phyloP scores from a whole-genome alignment of 2,113 vertebrate species.

The Crotalus viridis region DNA sequence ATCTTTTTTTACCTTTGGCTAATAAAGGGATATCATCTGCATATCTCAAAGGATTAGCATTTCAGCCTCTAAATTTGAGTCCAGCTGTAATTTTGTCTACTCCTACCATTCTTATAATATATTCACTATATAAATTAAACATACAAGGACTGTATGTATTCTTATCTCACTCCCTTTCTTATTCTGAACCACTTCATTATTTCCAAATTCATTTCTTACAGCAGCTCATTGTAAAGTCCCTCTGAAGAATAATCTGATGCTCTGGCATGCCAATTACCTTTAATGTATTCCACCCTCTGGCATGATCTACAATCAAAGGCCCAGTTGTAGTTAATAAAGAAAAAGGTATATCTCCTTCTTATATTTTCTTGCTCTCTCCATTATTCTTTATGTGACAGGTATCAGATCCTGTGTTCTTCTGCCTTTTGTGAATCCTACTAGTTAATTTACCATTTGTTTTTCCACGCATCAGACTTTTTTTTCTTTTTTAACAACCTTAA shows the following conservation, averaged over 20 bases:
- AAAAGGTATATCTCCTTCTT: not conserved
- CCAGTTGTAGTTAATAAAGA: not conserved
- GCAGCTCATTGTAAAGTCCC: not conserved
- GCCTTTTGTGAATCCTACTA: not conserved
- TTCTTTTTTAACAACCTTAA: not conserved
- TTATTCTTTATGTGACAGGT: not conserved
- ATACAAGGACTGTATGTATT: not conserved
- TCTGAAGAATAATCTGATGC: not conserved
- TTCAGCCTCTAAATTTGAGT: not conserved
- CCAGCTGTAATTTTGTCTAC: not conserved
- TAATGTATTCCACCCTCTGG: not conserved
- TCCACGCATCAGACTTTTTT: not conserved
- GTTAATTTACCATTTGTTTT: not conserved
- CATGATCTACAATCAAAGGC: not conserved
- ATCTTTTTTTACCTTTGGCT: not conserved
- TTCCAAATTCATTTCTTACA: not conserved
- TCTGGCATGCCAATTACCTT: not conserved
- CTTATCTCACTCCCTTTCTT: not conserved
- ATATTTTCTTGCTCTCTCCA: not conserved
- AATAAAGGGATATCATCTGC: not conserved
- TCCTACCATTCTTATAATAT: not conserved
- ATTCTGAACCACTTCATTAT: not conserved
- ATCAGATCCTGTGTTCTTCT: not conserved
- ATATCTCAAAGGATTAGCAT: not conserved
- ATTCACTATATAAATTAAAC: not conserved